These are phyloP conservation scores for Pegea sp. DNA, from an alignment of 23 tunicate species.

Conservation along the genomic window DNA sequence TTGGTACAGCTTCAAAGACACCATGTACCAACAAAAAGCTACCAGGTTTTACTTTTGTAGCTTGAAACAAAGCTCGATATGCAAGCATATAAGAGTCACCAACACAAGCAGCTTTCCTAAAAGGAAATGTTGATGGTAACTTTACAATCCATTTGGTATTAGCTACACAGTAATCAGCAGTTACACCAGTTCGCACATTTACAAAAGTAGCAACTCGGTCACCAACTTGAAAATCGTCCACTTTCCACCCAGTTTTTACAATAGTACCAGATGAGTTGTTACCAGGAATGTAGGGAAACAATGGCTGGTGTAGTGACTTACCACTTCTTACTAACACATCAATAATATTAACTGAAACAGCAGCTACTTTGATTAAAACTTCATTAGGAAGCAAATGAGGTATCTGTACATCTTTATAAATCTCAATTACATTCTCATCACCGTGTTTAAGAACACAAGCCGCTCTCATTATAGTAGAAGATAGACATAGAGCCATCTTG, in stretches of 20 bases:
- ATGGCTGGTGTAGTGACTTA: constrained; percentile 29
- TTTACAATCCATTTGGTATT: constrained; percentile 16
- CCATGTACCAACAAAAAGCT: constrained; percentile 52
- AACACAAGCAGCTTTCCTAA: constrained; percentile 62
- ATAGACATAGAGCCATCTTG: too few relatives aligned
- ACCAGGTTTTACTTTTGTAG: constrained; percentile 48
- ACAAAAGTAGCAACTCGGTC: constrained; percentile 59
- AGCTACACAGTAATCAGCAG: constrained; percentile 53
- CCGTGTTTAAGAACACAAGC: constrained; percentile 64
- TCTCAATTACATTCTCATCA: constrained; percentile 37
- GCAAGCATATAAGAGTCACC: constrained; percentile 75
- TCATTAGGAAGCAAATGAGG: constrained; percentile 28
- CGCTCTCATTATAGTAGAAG: too few relatives aligned
- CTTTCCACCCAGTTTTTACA: constrained; percentile 23
- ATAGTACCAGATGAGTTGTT: constrained; percentile 60
- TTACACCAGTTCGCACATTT: constrained; percentile 24
- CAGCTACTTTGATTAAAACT: constrained; percentile 54
- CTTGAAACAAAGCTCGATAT: constrained; percentile 41
- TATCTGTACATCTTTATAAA: constrained; percentile 32
- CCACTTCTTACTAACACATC: constrained; percentile 67
- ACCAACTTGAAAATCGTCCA: constrained; percentile 39
- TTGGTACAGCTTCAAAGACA: constrained; percentile 71
- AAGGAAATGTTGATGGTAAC: constrained; percentile 29
- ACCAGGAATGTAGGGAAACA: constrained; percentile 64
- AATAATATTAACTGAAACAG: constrained; percentile 68